Evolutionary conservation across 2,888 invertebrate species (phyloP), one percentile per base, ranked within the genome.

Genomic region (Campopleginae sp.): DNA sequence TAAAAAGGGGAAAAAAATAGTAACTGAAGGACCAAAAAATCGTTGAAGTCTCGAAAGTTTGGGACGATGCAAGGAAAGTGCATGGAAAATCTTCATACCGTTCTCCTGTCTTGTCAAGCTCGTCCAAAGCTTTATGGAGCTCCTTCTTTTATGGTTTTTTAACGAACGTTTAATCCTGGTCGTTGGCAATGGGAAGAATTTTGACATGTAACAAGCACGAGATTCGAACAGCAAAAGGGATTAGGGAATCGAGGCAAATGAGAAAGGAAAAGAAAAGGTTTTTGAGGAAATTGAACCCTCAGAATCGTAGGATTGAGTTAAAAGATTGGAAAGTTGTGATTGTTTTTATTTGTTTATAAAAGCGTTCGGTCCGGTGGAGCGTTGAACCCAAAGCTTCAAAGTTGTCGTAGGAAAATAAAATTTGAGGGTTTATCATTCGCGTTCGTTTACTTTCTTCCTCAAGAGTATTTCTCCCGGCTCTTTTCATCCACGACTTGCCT

Each of bases 131-230:
- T 85, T 74, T 51, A 76, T 76, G 31, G 27, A 79, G 75, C 79
- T 82, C 82, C 80, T 77, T 80, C 74, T 82, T 86, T 82, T 82
- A 86, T 86, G 82, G 80, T 74, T 77, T 80, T 82, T 86, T 77
- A 86, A 82, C 82, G 80, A 86, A 86, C 80, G 76, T 75, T 82
- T 82, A 82, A 82, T 83, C 80, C 85, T 77, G 19, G 58, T 80
- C 66, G 66, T 33, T 68, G 72, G 66, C 74, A 77, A 70, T n/a
- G 74, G 27, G 80, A 86, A 86, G 77, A 77, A 82, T 86, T 86
- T 86, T 61, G 71, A 74, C 80, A 80, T 51, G 72, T 12, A 44
- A 65, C 14, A 3, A 54, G 63, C 38, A 42, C 23, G 14, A 79
- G 61, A 51, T 38, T 17, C 54, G 23, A 27, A 51, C 54, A 51